Base-by-base conservation (phyloP, 1,140 invertebrate genomes). In the Musca domestica region DNA sequence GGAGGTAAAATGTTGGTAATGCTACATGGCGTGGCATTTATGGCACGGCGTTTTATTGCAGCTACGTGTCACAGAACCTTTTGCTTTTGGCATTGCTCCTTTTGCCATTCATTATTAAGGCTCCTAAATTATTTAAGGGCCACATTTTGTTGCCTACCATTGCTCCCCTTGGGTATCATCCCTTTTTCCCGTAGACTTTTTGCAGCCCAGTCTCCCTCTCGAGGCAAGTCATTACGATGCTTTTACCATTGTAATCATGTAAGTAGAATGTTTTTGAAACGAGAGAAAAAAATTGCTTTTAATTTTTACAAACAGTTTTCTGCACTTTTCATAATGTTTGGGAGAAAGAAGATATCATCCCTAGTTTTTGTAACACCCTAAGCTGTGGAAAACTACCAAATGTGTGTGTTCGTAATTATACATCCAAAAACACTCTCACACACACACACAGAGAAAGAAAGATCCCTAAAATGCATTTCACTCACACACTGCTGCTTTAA, bases 201-300 rank as follows among this genome's bases (percentile, higher is more conserved):
- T 19, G 47, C 5, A 48, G 15, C 4, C 47, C 0, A 48, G 5
- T 15, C 47, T 20, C 2, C 17, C 48, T 51, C n/a, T 2, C 48
- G 19, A 14, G 14, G 2, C 4, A n/a, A 58, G 14, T 27, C 22
- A 27, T 19, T 61, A 19, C 20, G 17, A 34, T 41, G 22, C 17
- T 58, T 58, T 61, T 61, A 12, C 27, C 56, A n/a, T 30, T 15
- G 56, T 61, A 61, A 61, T 61, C 56, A 61, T 61, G 27, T 61
- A 61, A 61, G 34, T 41, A 41, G 34, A 61, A 51, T 51, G 56
- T 41, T 41, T 41, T 41, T 41, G 34, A 41, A 41, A 5, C 34
- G 2, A 41, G 10, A 41, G n/a, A n/a, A 25, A 23, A 56, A 56
- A 56, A 56, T 56, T 56, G 27, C 52, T 56, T 56, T 56, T 56